These are phyloP conservation scores for Spongia lamella DNA, from an alignment of 37 sponge, comb jelly and placozoan genomes.

Conservation along the genomic window DNA sequence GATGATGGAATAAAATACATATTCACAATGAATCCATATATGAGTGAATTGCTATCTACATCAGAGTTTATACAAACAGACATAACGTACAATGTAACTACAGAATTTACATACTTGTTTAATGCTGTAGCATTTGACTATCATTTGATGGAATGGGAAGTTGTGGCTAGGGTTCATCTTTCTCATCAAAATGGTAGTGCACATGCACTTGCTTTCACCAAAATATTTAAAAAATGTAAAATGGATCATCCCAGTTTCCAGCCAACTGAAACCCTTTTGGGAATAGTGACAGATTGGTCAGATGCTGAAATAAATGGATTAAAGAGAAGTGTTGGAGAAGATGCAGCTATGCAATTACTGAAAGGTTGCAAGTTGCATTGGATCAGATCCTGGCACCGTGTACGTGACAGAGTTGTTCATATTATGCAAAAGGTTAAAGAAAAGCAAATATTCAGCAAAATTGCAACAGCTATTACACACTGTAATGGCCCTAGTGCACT, in stretches of 20 bases:
- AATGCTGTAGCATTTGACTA: conserved; percentile 27
- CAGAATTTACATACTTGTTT: conserved; percentile 30
- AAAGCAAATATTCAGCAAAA: conserved; percentile 2
- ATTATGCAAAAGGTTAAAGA: neutral
- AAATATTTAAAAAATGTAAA: conserved; percentile 13
- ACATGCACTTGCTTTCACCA: conserved; percentile 7
- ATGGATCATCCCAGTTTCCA: neutral
- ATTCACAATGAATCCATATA: too few relatives aligned
- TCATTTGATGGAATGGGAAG: conserved; percentile 9
- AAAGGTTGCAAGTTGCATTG: conserved; percentile 30
- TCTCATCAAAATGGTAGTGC: conserved; percentile 15
- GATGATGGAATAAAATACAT: too few relatives aligned
- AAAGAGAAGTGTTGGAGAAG: conserved; percentile 19
- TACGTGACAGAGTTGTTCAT: conserved; percentile 7
- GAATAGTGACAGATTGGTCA: conserved; percentile 21
- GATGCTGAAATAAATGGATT: conserved; percentile 31
- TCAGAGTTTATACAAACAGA: conserved; percentile 26
- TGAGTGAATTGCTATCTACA: too few relatives aligned
- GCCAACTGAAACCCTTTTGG: neutral
- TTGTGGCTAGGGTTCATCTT: conserved; percentile 12
- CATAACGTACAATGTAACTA: conserved; percentile 25
- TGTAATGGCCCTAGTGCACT: neutral
- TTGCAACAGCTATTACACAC: conserved; percentile 4
- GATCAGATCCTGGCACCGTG: conserved; percentile 27
- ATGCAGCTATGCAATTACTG: conserved; percentile 10